phyloP scores from a whole-genome alignment of 2,113 vertebrate genomes.

The Lepidothrix coronata region DNA sequence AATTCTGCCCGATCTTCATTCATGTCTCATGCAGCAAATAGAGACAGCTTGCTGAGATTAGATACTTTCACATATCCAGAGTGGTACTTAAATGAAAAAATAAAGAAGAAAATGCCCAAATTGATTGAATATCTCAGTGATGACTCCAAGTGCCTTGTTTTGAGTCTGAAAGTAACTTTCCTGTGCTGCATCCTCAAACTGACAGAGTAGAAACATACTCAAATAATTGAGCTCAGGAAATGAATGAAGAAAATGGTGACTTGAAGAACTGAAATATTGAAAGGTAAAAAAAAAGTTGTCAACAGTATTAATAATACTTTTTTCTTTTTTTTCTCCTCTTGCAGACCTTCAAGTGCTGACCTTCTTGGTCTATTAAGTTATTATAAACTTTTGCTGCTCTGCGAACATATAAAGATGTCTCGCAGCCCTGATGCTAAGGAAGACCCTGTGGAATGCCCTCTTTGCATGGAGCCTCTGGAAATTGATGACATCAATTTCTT shows the following conservation, averaged over 20 bases:
- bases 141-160: neutral
- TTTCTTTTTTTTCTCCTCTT: neutral
- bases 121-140: neutral
- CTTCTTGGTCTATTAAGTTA: conserved; percentile 78
- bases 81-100: neutral
- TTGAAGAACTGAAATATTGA: neutral
- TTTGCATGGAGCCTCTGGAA: conserved; percentile 99
- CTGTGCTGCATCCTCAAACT: neutral
- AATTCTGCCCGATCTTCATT: neutral
- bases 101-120: neutral
- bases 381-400: conserved; percentile 83
- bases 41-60: neutral
- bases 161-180: neutral
- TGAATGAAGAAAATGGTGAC: neutral
- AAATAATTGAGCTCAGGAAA: neutral
- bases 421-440: conserved; percentile 97
- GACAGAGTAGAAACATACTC: neutral
- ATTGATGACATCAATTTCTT: conserved; percentile 99
- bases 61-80: neutral
- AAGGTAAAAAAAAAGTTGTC: neutral
- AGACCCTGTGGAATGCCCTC: conserved; percentile 98
- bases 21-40: neutral
- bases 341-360: conserved; percentile 73
- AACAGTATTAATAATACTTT: neutral
- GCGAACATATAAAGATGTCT: conserved; percentile 87